phyloP scores from a whole-genome alignment of 2,888 invertebrate species.

The Cabera pusaria region DNA sequence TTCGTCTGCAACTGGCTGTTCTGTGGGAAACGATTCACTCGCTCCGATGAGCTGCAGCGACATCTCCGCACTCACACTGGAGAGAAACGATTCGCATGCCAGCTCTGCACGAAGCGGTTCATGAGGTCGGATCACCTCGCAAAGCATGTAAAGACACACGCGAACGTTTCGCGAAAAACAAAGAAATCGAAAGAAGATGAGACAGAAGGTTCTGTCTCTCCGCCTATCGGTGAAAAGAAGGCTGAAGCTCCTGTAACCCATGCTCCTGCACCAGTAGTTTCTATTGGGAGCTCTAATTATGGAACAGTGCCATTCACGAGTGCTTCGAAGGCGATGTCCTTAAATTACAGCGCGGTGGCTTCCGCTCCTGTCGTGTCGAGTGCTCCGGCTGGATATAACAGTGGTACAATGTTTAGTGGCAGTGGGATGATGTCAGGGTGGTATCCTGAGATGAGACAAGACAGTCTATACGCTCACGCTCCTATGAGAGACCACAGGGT shows the following conservation, averaged over 20 bases:
- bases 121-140: slow-evolving; percentile 97
- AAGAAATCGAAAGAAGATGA: slow-evolving; percentile 68
- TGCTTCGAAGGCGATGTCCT: slow-evolving; percentile 46
- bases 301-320: slow-evolving; percentile 57
- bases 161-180: slow-evolving; percentile 83
- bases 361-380: slow-evolving; percentile 23
- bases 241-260: slow-evolving; percentile 33
- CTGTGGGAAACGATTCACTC: slow-evolving; percentile 95
- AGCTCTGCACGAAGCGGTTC: slow-evolving; percentile 94
- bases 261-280: slow-evolving; percentile 19
- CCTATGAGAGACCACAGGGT: slow-evolving; percentile 59
- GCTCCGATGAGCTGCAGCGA: slow-evolving; percentile 95
- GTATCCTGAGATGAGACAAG: slow-evolving; percentile 67
- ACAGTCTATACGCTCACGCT: slow-evolving; percentile 56
- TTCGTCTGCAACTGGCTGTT: slow-evolving; percentile 95
- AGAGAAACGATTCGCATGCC: slow-evolving; percentile 94
- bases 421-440: slow-evolving; percentile 59
- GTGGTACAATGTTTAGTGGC: slow-evolving; percentile 50
- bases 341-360: slow-evolving; percentile 60
- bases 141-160: slow-evolving; percentile 96
- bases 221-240: slow-evolving; percentile 41
- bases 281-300: slow-evolving; percentile 59
- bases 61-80: slow-evolving; percentile 95
- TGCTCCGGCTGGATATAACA: slow-evolving; percentile 53
- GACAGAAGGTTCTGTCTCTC: slow-evolving; percentile 62